Conservation (phyloP, 2,113 vertebrate genomes). For the Seriola quinqueradiata region DNA sequence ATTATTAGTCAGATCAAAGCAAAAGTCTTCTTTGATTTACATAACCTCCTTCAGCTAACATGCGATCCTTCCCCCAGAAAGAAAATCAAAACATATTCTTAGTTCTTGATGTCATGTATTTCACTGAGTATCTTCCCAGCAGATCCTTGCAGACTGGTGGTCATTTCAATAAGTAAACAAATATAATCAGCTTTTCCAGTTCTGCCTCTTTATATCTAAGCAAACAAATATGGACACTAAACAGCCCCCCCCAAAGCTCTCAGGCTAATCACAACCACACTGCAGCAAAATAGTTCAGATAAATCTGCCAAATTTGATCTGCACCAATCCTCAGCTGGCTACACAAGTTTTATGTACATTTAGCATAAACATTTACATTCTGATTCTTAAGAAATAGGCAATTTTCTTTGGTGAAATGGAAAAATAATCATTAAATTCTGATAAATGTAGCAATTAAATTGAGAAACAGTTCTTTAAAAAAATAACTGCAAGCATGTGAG, state of each 20-base stretch:
- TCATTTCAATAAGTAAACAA: conserved; percentile 59
- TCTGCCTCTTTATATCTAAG: conserved; percentile 28
- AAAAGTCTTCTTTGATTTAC: conserved; percentile 20
- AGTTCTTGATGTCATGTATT: conserved; percentile 34
- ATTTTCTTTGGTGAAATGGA: background rate
- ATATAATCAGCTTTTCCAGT: conserved; percentile 51
- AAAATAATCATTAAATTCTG: background rate
- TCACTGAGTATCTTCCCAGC: conserved; percentile 34
- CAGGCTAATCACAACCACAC: conserved; percentile 24
- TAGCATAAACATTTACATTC: background rate
- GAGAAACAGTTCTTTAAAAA: background rate
- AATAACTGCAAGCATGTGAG: background rate
- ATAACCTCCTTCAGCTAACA: conserved; percentile 18
- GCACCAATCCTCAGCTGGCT: background rate
- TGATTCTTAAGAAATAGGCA: background rate
- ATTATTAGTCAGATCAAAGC: conserved; percentile 26
- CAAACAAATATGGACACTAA: conserved; percentile 39
- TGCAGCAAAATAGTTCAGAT: background rate
- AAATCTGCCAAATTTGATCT: background rate
- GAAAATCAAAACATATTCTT: conserved; percentile 32
- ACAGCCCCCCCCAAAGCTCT: conserved; percentile 27
- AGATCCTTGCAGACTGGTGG: conserved; percentile 21
- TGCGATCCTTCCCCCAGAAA: conserved; percentile 14
- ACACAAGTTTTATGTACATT: background rate
- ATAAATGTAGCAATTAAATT: background rate